A percentile compares a stretch with the other conserved stretches of the same genome.
Conservation (phyloP, 1,140 invertebrate genomes). For the Diachasmimorpha longicaudata region DNA sequence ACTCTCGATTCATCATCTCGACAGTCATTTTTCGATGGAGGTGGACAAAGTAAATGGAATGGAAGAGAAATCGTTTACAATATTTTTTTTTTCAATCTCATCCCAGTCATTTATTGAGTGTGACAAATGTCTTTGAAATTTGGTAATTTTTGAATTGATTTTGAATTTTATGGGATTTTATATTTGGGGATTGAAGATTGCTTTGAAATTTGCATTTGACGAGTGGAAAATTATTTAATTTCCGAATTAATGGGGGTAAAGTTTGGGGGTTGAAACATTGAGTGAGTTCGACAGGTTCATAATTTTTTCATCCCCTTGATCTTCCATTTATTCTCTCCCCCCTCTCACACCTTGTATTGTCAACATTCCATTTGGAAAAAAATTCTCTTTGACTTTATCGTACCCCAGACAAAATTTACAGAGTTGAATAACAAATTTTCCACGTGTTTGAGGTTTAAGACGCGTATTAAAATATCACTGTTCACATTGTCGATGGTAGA, state of each 20-base stretch:
- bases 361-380: too few species aligned
- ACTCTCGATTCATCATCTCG: not conserved
- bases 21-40: not conserved
- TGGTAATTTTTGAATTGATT: not conserved
- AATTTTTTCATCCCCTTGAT: too few species aligned
- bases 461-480: constrained; percentile 28
- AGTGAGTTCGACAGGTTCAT: too few species aligned
- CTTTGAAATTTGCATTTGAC: too few species aligned
- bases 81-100: not conserved
- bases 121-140: not conserved
- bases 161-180: not conserved
- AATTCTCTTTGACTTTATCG: too few species aligned
- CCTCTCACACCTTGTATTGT: too few species aligned
- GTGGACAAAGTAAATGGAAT: not conserved
- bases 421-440: constrained; percentile 27
- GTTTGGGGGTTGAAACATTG: too few species aligned
- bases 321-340: too few species aligned
- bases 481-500: not conserved
- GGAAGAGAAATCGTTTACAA: constrained; percentile 35
- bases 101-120: not conserved
- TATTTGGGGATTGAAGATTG: not conserved
- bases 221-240: too few species aligned
- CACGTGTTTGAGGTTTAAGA: not conserved
- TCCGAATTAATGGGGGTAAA: too few species aligned
- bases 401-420: not conserved